Conservation (phyloP, 2,888 invertebrate genomes). For the Polylopha cassiicola region DNA sequence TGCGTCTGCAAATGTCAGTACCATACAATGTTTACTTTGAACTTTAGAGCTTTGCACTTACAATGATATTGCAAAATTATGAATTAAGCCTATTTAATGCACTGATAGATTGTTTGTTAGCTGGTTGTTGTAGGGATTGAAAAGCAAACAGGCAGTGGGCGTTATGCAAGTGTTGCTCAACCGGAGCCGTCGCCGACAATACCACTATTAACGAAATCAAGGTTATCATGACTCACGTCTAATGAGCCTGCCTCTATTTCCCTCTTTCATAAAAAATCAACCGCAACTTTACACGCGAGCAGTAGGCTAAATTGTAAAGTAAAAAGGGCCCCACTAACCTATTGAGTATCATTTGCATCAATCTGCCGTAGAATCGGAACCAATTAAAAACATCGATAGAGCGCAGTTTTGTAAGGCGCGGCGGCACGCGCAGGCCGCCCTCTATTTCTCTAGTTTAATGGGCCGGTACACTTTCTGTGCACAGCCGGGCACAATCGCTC, state of each 20-base stretch:
- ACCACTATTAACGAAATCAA: conserved; percentile 45
- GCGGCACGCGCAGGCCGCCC: conserved; percentile 25
- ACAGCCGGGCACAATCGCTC: conserved; percentile 37
- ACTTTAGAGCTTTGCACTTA: conserved; percentile 40
- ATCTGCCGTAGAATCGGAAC: conserved; percentile 40
- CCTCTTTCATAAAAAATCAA: conserved; percentile 27
- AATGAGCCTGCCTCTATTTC: conserved; percentile 33
- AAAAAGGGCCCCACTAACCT: conserved; percentile 41
- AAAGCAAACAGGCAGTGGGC: conserved; percentile 34
- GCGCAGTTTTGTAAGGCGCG: conserved; percentile 36
- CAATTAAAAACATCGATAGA: conserved; percentile 50
- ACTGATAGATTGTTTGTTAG: conserved; percentile 21
- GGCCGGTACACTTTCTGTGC: conserved; percentile 42
- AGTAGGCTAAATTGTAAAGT: conserved; percentile 17
- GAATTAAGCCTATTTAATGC: conserved; percentile 6
- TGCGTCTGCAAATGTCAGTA: conserved; percentile 58
- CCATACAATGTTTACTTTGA: conserved; percentile 45
- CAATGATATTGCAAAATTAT: conserved; percentile 23
- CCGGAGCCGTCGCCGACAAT: conserved; percentile 31
- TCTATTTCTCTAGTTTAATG: conserved; percentile 24
- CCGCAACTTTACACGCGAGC: conserved; percentile 10
- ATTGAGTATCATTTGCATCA: conserved; percentile 37
- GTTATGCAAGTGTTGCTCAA: conserved; percentile 49
- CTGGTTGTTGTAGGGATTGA: conserved; percentile 37
- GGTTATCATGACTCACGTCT: conserved; percentile 45